Conservation (phyloP, 2,888 invertebrate genomes). For the Pammene fasciana region DNA sequence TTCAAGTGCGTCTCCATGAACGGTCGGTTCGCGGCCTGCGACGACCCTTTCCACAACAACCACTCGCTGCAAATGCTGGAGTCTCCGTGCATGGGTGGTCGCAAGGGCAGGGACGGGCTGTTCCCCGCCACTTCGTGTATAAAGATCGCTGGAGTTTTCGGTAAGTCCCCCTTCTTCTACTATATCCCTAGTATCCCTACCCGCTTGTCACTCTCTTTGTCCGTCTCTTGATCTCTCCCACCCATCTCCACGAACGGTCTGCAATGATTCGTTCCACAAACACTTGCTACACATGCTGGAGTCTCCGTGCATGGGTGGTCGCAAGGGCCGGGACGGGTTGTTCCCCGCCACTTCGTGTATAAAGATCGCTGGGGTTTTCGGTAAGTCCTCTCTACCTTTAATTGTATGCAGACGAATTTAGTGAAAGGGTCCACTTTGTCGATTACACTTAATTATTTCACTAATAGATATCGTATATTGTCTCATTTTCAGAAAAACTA, state of each 20-base stretch:
- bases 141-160: constrained; percentile 95
- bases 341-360: constrained; percentile 99
- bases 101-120: constrained; percentile 95
- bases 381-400: constrained; percentile 77
- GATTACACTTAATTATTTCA: too few relatives aligned
- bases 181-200: too few relatives aligned
- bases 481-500: too few relatives aligned
- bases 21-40: constrained; percentile 93
- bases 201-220: too few relatives aligned
- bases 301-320: constrained; percentile 97
- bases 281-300: constrained; percentile 92
- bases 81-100: constrained; percentile 96
- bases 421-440: too few relatives aligned
- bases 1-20: constrained; percentile 98
- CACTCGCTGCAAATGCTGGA: constrained; percentile 92
- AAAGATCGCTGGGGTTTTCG: constrained; percentile 95
- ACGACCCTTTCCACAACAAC: constrained; percentile 98
- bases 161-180: constrained; percentile 80
- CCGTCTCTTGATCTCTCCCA: too few relatives aligned
- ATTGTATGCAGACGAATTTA: too few relatives aligned
- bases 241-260: constrained; percentile 69
- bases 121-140: constrained; percentile 99
- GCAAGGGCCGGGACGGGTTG: constrained; percentile 95
- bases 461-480: too few relatives aligned
- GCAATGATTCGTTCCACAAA: constrained; percentile 98